Evolutionary conservation across 2,888 invertebrate species (phyloP), one percentile per base, ranked within the genome.

Genomic region (Tetranychus piercei): DNA sequence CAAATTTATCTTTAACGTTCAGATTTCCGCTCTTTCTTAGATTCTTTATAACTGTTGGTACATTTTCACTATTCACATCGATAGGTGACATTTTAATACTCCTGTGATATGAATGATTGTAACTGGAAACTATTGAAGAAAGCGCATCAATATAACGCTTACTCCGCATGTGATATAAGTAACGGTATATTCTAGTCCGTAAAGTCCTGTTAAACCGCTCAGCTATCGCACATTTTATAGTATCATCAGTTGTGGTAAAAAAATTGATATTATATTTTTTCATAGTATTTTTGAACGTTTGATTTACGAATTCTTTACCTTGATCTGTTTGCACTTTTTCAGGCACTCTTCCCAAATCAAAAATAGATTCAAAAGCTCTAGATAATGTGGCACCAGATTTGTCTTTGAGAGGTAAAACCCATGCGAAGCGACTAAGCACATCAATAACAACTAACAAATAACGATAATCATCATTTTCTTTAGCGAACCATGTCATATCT

Each of bases 381-480:
- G n/a, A 8, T 3, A 23, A 9, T 3, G 43, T 20, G 7, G 2
- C 15, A 6, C 75, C 77, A 1, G 75, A 76, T 75, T 80, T 80
- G 34, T 76, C 74, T 77, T 78, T 79, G 6, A 79, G 34, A 8
- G 79, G 77, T 7, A 76, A 23, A 1, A 74, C 78, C 77, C 77
- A 80, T 5, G 79, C 79, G 71, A 75, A 78, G 71, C 77, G 78
- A 7, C 77, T 78, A n/a, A 80, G 77, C 4, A 78, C 77, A 74
- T 80, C 80, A 20, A 80, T 78, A 23, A 74, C 73, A 1, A 76
- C 78, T n/a, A 80, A 74, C 15, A 80, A 64, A 75, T 78, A 80
- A 8, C 66, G 75, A 66, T 74, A 76, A 0, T 78, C 78, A 45
- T 79, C 76, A 73, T 80, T 80, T 18, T 75, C 0, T 15, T 73